Evolutionary conservation across 2,888 invertebrate genomes (phyloP).

Genomic region (Drosophila longiperda): DNA sequence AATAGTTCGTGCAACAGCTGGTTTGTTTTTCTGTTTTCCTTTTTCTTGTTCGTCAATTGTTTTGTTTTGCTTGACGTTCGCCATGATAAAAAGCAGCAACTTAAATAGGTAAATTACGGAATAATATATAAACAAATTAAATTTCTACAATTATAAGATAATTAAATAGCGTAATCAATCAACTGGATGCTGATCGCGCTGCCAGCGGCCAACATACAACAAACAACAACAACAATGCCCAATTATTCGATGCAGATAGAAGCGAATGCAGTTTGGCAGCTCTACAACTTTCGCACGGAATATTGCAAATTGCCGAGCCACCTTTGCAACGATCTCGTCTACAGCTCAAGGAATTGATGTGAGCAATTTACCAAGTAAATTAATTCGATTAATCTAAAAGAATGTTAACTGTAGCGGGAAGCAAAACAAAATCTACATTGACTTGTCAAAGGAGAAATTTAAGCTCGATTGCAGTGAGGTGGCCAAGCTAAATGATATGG

Average conservation of each 20-base stretch:
- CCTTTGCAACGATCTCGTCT: constrained; percentile 74
- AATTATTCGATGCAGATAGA: constrained; percentile 14
- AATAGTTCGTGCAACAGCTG: constrained; percentile 36
- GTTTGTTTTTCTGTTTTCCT: neutral
- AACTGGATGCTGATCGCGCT: constrained; percentile 37
- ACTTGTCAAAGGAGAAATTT: constrained; percentile 82
- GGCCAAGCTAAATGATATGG: constrained; percentile 81
- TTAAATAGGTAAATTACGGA: constrained; percentile 66
- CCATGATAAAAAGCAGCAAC: constrained; percentile 80
- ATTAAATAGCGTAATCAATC: constrained; percentile 52
- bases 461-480: constrained; percentile 82
- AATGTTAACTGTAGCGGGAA: constrained; percentile 71
- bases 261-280: constrained; percentile 63
- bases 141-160: neutral
- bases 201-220: constrained; percentile 8
- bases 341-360: constrained; percentile 83
- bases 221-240: constrained; percentile 22
- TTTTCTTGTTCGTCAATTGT: constrained; percentile 17
- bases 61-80: constrained; percentile 24
- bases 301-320: constrained; percentile 80
- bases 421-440: constrained; percentile 84
- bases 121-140: neutral
- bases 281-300: constrained; percentile 76
- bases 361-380: neutral
- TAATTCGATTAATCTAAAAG: neutral